These are phyloP conservation scores for Mesoclemmys tuberculata DNA, from an alignment of 2,113 vertebrate genomes.

Conservation along the genomic window DNA sequence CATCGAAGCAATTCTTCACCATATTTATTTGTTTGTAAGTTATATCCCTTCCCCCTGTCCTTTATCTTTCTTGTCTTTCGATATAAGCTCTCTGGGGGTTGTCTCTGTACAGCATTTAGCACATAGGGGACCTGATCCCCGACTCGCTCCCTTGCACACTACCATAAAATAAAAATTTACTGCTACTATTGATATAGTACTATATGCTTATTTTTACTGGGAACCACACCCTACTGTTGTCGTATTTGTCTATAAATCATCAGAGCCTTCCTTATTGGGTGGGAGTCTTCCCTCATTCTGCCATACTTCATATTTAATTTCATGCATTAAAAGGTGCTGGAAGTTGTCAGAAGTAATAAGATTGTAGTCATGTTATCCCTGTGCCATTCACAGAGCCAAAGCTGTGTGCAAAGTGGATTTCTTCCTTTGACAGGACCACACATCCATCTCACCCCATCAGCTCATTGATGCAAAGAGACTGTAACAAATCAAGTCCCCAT, in stretches of 20 bases:
- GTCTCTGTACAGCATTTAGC: neutral
- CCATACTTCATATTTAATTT: slow-evolving; percentile 55
- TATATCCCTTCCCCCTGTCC: fast-evolving
- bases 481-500: slow-evolving; percentile 61
- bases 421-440: slow-evolving; percentile 40
- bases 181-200: neutral
- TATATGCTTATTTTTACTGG: neutral
- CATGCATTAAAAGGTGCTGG: slow-evolving; percentile 50
- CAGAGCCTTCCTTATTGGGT: slow-evolving; percentile 13
- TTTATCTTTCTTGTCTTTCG: neutral
- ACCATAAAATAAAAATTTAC: neutral
- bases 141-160: neutral
- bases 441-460: neutral
- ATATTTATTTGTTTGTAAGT: neutral
- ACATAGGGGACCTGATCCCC: neutral
- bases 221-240: neutral
- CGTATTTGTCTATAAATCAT: neutral
- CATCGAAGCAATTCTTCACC: neutral
- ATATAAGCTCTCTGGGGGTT: neutral
- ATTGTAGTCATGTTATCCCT: slow-evolving; percentile 13
- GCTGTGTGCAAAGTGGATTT: slow-evolving; percentile 36
- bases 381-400: slow-evolving; percentile 23
- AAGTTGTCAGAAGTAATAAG: slow-evolving; percentile 56
- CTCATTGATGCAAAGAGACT: slow-evolving; percentile 53
- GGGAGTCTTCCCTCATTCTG: slow-evolving; percentile 5